Evolutionary conservation across 2,888 invertebrate species (phyloP).

Genomic region (Tachina fera): DNA sequence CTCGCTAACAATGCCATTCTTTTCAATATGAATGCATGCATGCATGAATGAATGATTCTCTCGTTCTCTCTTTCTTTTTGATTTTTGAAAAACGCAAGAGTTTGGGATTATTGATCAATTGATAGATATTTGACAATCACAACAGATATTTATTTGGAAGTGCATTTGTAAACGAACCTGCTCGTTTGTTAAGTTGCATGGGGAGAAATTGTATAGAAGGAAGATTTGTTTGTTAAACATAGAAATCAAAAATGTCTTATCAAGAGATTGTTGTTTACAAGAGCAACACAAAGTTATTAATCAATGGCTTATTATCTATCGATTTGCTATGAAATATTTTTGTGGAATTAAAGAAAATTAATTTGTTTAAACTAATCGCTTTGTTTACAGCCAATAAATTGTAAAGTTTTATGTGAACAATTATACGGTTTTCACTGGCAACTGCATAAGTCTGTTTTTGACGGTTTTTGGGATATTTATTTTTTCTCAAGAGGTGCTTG

Average conservation of each 20-base stretch:
- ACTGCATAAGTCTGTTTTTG: too few species aligned
- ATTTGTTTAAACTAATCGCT: slow-evolving; percentile 7
- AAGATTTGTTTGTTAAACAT: slow-evolving; percentile 8
- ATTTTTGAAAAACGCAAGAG: slow-evolving; percentile 9
- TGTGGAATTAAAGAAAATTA: not conserved
- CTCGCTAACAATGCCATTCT: slow-evolving; percentile 81
- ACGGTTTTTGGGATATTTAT: too few species aligned
- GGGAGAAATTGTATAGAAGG: not conserved
- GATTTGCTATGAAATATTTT: slow-evolving; percentile 26
- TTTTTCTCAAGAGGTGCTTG: too few species aligned
- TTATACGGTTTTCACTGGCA: too few species aligned
- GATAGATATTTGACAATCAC: slow-evolving; percentile 32
- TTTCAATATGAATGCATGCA: not conserved
- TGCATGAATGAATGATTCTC: slow-evolving; percentile 2
- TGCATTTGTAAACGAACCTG: slow-evolving; percentile 7
- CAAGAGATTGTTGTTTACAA: not conserved
- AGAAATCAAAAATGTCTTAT: slow-evolving; percentile 24
- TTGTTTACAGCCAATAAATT: not conserved
- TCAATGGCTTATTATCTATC: slow-evolving; percentile 36
- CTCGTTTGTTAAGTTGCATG: slow-evolving; percentile 1
- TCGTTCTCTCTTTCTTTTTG: not conserved
- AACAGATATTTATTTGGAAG: slow-evolving; percentile 6
- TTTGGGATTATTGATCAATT: slow-evolving; percentile 42
- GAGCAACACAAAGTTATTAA: slow-evolving; percentile 27
- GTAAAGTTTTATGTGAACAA: not conserved